phyloP scores from a whole-genome alignment of 2,888 invertebrate genomes.

The Sacculina carcini region DNA sequence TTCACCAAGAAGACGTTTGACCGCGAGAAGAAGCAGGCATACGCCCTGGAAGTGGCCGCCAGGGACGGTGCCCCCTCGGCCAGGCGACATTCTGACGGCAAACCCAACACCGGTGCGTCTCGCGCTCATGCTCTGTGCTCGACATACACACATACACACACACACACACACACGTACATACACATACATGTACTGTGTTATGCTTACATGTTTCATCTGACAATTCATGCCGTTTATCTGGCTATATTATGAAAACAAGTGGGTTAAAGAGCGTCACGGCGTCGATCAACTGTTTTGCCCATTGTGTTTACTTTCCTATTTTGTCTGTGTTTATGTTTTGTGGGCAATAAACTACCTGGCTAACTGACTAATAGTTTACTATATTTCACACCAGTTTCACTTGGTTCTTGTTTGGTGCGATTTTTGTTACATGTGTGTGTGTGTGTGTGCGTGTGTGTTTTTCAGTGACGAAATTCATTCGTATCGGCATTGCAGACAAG shows the following conservation, averaged over 20 bases:
- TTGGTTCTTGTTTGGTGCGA: too few relatives aligned
- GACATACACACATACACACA: background rate
- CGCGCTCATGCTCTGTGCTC: too few relatives aligned
- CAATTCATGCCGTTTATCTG: too few relatives aligned
- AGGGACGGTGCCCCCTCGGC: constrained; percentile 90
- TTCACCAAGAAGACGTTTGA: constrained; percentile 88
- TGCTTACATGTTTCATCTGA: too few relatives aligned
- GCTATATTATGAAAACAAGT: background rate
- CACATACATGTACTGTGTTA: background rate
- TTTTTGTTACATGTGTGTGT: too few relatives aligned
- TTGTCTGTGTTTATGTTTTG: too few relatives aligned
- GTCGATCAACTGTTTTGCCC: too few relatives aligned
- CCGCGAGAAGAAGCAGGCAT: constrained; percentile 88
- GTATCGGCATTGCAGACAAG: constrained; percentile 93
- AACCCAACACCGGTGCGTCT: constrained; percentile 74
- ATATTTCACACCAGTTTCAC: too few relatives aligned
- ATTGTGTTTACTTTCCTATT: too few relatives aligned
- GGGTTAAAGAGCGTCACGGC: background rate
- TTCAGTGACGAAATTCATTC: constrained; percentile 93
- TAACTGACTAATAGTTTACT: too few relatives aligned
- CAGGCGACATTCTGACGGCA: constrained; percentile 69
- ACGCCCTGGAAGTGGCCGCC: constrained; percentile 88
- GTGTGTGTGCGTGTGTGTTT: too few relatives aligned
- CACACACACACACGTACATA: constrained; percentile 2
- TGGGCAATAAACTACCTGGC: too few relatives aligned